Evolutionary conservation across 2,888 invertebrate genomes (phyloP), one percentile per base, ranked within the genome.

Genomic region (Merodon equestris): DNA sequence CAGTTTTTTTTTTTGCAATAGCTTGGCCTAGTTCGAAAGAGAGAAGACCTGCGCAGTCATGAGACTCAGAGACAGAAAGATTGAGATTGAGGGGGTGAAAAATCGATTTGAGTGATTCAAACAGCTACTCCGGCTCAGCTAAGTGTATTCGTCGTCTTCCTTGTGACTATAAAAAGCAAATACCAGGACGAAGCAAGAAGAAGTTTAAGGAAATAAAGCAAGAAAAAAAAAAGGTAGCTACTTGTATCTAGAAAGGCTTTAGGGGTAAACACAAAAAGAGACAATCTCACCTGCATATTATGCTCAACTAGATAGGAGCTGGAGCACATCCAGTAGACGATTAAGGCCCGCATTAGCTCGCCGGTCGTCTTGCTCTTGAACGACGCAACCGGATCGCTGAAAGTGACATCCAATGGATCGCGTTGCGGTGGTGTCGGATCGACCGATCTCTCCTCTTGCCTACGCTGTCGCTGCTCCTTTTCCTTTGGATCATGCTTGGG

Each of bases 291-390:
- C 96, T 94, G 93, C 91, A 93, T 94, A 88, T 98, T 97, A 90
- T 98, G 93, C 87, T 97, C 95, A 83, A 98, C 98, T 83, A 98
- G 90, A 88, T 93, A 94, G 86, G 94, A 93, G 86, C 95, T 91
- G 68, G 96, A 94, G 90, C 98, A 98, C 88, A 98, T 90, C 87
- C 95, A 93, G 90, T 98, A 97, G 83, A 98, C 98, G 86, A 97
- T 85, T 88, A 96, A 94, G 44, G 97, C 97, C 83, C 98, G 92
- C 58, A 97, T 87, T 83, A 99, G 92, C 90, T 99, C 98, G 90
- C 92, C 93, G 83, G 95, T 97, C 84, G 96, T 96, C 91, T 98
- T 98, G 90, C 97, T 97, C 89, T 96, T 96, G 91, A 97, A 99
- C 19, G 98, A 95, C 83, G 97, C 96, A 85, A 93, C 91, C 19